Percentiles rank a stretch among this genome's conserved stretches.
Conservation (phyloP, 2,113 vertebrate genomes). For the Microcebus jonahi region DNA sequence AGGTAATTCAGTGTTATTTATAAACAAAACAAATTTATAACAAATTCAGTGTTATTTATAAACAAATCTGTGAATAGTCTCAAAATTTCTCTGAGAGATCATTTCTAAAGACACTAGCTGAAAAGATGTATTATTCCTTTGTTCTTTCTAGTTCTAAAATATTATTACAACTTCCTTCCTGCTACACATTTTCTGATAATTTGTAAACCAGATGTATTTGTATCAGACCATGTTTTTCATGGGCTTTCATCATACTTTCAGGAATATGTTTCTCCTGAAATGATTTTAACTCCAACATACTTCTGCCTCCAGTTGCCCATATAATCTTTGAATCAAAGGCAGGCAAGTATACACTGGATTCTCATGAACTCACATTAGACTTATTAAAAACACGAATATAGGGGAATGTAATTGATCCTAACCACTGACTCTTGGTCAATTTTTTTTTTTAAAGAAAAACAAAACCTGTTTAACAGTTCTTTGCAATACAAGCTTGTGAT, state of each 20-base stretch:
- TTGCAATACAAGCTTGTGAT: no score
- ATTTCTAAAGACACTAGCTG: neutral
- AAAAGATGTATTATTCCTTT: neutral
- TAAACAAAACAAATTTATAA: neutral
- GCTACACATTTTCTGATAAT: neutral
- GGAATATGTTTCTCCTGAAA: conserved; percentile 24
- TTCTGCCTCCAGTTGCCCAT: neutral
- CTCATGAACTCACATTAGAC: neutral
- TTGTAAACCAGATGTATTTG: neutral
- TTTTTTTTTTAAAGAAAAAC: no score
- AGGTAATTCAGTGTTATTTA: conserved; percentile 84
- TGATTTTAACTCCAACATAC: neutral
- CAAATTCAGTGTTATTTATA: neutral
- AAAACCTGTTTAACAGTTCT: no score
- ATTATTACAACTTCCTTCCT: neutral
- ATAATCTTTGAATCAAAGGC: neutral
- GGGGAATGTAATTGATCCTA: neutral
- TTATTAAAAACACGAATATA: neutral
- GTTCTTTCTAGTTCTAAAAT: conserved; percentile 3
- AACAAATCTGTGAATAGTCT: neutral
- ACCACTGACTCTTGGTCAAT: no score
- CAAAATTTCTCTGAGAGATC: neutral
- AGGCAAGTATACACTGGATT: neutral
- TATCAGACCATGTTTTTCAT: neutral
- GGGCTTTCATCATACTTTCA: neutral